These are phyloP conservation scores for Limnephilus rhombicus DNA, from an alignment of 2,888 invertebrate species.

Conservation along the genomic window DNA sequence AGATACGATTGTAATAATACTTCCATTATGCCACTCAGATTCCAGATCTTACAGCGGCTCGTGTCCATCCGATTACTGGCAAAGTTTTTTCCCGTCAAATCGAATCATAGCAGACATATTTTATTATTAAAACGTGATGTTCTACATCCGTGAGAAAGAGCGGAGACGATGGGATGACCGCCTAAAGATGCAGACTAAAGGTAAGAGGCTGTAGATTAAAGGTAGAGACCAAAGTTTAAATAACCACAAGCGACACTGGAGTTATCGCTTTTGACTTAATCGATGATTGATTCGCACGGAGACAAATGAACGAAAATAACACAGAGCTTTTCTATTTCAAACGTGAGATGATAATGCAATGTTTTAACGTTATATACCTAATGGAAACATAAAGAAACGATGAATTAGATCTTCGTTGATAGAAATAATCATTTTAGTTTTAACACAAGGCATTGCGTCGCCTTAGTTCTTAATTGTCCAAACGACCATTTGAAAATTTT, in stretches of 20 bases:
- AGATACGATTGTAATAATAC: conserved; percentile 28
- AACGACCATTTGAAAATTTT: no score
- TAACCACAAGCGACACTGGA: background rate
- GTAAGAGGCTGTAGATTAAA: background rate
- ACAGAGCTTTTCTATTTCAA: background rate
- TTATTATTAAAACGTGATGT: conserved; percentile 62
- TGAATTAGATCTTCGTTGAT: background rate
- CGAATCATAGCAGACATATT: conserved; percentile 39
- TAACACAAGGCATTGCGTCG: no score
- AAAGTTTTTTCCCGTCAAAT: conserved; percentile 36
- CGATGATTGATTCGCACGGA: background rate
- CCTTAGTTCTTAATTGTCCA: no score
- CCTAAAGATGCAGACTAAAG: conserved; percentile 2
- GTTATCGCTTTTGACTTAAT: background rate
- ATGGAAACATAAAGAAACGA: background rate
- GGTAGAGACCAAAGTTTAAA: background rate
- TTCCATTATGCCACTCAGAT: conserved; percentile 23
- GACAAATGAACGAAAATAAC: background rate
- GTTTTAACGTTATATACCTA: background rate
- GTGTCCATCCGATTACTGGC: conserved; percentile 27
- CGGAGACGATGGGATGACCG: conserved; percentile 39
- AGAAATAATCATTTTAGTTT: background rate
- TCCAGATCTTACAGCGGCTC: background rate
- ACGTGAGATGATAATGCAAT: background rate
- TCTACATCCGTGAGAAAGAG: conserved; percentile 62